These are phyloP conservation scores for Psix sp. DNA, from an alignment of 1,140 invertebrate genomes.

Conservation along the genomic window DNA sequence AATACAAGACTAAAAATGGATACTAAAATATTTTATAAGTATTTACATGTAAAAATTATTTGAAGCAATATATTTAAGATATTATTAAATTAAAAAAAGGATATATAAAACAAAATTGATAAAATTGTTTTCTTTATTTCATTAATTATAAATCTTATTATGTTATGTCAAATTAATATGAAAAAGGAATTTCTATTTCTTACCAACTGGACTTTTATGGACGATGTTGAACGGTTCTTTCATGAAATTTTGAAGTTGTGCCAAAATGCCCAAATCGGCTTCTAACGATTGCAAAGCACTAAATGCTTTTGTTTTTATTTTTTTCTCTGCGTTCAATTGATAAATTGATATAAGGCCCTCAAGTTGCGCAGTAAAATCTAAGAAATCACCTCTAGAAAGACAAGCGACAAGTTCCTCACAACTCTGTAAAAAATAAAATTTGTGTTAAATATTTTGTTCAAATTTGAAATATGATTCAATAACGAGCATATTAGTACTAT, in stretches of 20 bases:
- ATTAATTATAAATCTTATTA: no score
- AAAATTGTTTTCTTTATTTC: no score
- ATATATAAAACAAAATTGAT: no score
- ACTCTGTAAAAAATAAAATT: slow-evolving; percentile 77
- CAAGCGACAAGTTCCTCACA: slow-evolving; percentile 91
- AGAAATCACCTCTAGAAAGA: slow-evolving; percentile 88
- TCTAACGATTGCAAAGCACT: slow-evolving; percentile 94
- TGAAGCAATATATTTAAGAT: no score
- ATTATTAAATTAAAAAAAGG: no score
- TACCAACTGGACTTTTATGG: slow-evolving; percentile 92
- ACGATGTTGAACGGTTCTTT: slow-evolving; percentile 92
- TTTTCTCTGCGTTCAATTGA: slow-evolving; percentile 95
- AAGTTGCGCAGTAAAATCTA: slow-evolving; percentile 94
- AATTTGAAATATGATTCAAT: slow-evolving; percentile 2
- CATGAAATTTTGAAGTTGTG: slow-evolving; percentile 87
- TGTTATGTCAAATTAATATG: neutral
- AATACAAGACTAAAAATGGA: no score
- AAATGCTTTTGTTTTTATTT: slow-evolving; percentile 95
- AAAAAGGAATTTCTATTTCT: slow-evolving; percentile 6
- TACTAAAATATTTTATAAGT: no score
- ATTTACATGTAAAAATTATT: no score
- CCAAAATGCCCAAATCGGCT: slow-evolving; percentile 90
- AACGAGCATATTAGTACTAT: neutral
- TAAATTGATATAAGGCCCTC: slow-evolving; percentile 95
- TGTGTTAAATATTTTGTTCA: neutral